Percentiles rank a stretch among this genome's conserved stretches.
These are phyloP conservation scores for Zaprionus kolodkinae DNA, from an alignment of 1,140 invertebrate genomes.

Conservation along the genomic window DNA sequence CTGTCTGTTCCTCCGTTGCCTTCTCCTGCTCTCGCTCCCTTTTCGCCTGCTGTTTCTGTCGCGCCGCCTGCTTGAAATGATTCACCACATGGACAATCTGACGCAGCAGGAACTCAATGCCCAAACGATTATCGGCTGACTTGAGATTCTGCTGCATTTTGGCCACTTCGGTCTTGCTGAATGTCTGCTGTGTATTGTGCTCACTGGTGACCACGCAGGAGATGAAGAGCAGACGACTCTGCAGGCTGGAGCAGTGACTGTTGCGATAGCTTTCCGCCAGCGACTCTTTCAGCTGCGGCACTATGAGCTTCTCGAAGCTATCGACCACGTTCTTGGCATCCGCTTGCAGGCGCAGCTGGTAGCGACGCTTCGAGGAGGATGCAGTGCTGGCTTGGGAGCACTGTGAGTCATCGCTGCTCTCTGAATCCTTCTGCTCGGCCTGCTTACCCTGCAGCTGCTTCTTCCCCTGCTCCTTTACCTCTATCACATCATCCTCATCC, in stretches of 20 bases:
- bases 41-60: slow-evolving; percentile 5
- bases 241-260: slow-evolving; percentile 44
- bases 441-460: not conserved
- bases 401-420: slow-evolving; percentile 39
- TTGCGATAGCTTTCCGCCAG: slow-evolving; percentile 52
- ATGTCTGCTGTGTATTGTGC: slow-evolving; percentile 55
- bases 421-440: not conserved
- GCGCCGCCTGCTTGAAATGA: slow-evolving; percentile 51
- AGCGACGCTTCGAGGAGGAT: slow-evolving; percentile 6
- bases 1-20: no score
- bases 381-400: slow-evolving; percentile 16
- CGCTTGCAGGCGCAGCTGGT: slow-evolving; percentile 22
- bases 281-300: slow-evolving; percentile 59
- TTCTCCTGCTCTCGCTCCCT: slow-evolving; percentile 34
- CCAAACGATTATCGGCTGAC: slow-evolving; percentile 49
- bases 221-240: slow-evolving; percentile 68
- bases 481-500: slow-evolving; percentile 25
- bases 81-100: slow-evolving; percentile 74
- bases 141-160: slow-evolving; percentile 76
- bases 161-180: slow-evolving; percentile 65
- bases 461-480: not conserved
- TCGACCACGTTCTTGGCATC: slow-evolving; percentile 62
- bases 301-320: slow-evolving; percentile 73
- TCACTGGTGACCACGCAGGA: slow-evolving; percentile 72
- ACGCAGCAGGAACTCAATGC: slow-evolving; percentile 62